Evolutionary conservation across 2,113 vertebrate genomes (phyloP).

Genomic region (Paramormyrops kingsleyae): DNA sequence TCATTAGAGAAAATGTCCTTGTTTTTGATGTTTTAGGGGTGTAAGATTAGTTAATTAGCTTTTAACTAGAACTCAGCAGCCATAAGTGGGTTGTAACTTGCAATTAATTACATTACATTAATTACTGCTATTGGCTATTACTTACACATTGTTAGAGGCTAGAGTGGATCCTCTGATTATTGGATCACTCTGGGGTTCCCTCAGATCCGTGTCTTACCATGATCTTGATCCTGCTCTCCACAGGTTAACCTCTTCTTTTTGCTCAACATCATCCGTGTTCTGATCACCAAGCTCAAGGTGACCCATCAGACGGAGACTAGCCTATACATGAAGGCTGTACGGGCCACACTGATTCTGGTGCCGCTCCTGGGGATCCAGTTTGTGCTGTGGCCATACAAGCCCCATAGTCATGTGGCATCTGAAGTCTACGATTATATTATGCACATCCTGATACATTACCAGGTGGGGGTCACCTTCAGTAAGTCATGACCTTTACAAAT

Average conservation of each 20-base stretch:
- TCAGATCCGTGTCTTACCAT: not conserved
- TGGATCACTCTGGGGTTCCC: not conserved
- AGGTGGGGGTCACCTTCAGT: slow-evolving; percentile 61
- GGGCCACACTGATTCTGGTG: slow-evolving; percentile 91
- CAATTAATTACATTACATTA: too few relatives aligned
- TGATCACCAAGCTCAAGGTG: slow-evolving; percentile 96
- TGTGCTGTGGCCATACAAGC: slow-evolving; percentile 85
- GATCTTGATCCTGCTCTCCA: slow-evolving; percentile 23
- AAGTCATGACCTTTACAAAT: not conserved
- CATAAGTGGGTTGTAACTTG: not conserved
- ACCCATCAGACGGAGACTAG: slow-evolving; percentile 93
- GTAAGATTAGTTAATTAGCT: not conserved
- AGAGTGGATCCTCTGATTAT: not conserved
- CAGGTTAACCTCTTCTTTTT: slow-evolving; percentile 96
- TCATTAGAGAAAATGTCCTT: not conserved
- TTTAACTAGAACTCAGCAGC: not conserved
- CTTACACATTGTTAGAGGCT: not conserved
- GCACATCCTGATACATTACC: slow-evolving; percentile 92
- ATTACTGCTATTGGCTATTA: not conserved
- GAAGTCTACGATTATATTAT: slow-evolving; percentile 94
- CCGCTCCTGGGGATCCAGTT: slow-evolving; percentile 91
- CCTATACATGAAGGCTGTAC: slow-evolving; percentile 96
- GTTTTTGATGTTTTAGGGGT: not conserved
- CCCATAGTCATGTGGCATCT: slow-evolving; percentile 71
- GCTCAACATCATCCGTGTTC: slow-evolving; percentile 91